Percentiles rank a stretch among this genome's conserved stretches.
phyloP scores from a whole-genome alignment of 2,797 vertebrate species.

The Synaphobranchus kaupii region DNA sequence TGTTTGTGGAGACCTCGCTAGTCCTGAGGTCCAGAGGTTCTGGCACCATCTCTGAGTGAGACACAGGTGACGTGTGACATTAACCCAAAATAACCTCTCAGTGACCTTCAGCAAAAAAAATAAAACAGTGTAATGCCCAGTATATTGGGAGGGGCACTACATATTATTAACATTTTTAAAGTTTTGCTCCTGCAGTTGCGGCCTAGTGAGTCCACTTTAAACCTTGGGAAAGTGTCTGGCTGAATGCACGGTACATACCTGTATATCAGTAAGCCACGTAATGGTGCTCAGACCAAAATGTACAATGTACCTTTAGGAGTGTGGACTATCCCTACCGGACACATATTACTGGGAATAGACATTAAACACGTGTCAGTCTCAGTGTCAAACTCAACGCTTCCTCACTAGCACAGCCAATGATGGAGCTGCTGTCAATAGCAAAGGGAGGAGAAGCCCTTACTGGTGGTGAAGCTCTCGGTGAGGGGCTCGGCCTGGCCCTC shows the following conservation, averaged over 20 bases:
- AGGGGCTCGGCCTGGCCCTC: constrained; percentile 88
- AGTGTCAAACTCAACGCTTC: neutral
- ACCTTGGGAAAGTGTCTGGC: neutral
- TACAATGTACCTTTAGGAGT: neutral
- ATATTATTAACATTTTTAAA: too few species aligned
- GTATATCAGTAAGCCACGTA: neutral
- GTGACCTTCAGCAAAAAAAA: neutral
- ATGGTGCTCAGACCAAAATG: neutral
- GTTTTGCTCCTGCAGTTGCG: too few species aligned
- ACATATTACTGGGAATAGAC: neutral
- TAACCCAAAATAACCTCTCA: neutral
- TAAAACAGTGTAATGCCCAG: neutral
- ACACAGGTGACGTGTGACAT: constrained; percentile 31
- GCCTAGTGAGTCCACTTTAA: too few species aligned
- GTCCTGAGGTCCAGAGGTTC: constrained; percentile 76
- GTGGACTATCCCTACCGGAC: neutral
- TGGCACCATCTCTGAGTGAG: constrained; percentile 78
- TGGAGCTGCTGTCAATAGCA: neutral
- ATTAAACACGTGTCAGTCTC: neutral
- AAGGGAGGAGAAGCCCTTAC: constrained; percentile 62
- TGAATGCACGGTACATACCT: neutral
- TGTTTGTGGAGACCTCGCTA: constrained; percentile 77
- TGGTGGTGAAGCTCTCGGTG: constrained; percentile 86
- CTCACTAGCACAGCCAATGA: neutral
- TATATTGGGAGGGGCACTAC: neutral